These are phyloP conservation scores for Cistogaster globosa DNA, from an alignment of 2,888 invertebrate species.

Conservation along the genomic window DNA sequence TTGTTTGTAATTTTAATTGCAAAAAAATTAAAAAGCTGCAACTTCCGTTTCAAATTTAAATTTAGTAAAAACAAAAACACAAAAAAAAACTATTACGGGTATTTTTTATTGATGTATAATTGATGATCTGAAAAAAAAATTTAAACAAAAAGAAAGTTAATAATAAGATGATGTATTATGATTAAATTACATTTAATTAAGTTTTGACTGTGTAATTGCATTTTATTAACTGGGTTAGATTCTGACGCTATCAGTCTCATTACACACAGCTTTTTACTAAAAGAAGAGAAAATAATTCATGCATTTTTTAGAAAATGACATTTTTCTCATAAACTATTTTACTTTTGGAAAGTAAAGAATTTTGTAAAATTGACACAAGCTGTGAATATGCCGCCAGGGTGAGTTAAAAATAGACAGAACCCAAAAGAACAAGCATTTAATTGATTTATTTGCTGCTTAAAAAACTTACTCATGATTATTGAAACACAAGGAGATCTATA, in stretches of 20 bases:
- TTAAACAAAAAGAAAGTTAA: slow-evolving; percentile 32
- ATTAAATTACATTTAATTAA: slow-evolving; percentile 38
- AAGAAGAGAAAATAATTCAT: too few species aligned
- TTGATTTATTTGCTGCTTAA: too few species aligned
- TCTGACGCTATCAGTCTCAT: not conserved
- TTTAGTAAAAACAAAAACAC: slow-evolving; percentile 6
- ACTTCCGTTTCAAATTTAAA: slow-evolving; percentile 65
- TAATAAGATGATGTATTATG: slow-evolving; percentile 49
- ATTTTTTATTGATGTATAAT: slow-evolving; percentile 46
- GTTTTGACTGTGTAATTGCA: slow-evolving; percentile 26
- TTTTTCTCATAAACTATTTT: too few species aligned
- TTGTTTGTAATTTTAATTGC: slow-evolving; percentile 54
- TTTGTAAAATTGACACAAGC: too few species aligned
- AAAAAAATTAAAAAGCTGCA: slow-evolving; percentile 31
- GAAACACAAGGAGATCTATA: too few species aligned
- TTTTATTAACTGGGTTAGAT: slow-evolving; percentile 43
- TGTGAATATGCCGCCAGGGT: too few species aligned
- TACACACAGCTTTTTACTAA: too few species aligned
- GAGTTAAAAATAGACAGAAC: too few species aligned
- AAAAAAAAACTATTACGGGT: slow-evolving; percentile 22
- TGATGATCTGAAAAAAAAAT: slow-evolving; percentile 50
- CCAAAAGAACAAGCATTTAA: too few species aligned
- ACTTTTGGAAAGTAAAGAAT: too few species aligned
- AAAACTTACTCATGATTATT: too few species aligned
- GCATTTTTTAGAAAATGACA: too few species aligned